Evolutionary conservation across 2,797 vertebrate genomes (phyloP).

Genomic region (Enteromius viviparus): DNA sequence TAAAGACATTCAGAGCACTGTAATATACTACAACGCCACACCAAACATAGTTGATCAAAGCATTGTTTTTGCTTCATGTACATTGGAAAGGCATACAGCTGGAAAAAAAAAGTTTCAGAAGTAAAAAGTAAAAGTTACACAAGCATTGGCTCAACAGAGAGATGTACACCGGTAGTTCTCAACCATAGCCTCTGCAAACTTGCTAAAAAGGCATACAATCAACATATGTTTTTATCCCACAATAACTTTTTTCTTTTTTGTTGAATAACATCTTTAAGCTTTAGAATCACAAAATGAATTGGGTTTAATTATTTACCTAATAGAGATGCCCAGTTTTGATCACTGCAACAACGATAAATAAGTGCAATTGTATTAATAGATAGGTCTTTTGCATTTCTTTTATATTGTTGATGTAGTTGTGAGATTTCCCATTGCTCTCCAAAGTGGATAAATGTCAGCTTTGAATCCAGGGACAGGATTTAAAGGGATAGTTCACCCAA

Average conservation of each 20-base stretch:
- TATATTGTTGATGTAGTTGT: not conserved
- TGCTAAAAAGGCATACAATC: conserved; percentile 1
- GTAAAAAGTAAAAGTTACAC: not conserved
- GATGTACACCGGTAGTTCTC: not conserved
- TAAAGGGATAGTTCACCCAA: not conserved
- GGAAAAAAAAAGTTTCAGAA: not conserved
- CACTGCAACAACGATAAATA: not conserved
- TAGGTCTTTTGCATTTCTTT: not conserved
- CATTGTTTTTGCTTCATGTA: not conserved
- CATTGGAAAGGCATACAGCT: not conserved
- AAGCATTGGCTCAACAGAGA: too few species aligned
- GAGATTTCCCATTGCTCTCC: not conserved
- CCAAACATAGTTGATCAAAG: conserved; percentile 2
- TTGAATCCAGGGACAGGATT: not conserved
- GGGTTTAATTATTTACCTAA: not conserved
- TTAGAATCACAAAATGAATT: not conserved
- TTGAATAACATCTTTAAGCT: not conserved
- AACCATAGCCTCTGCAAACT: not conserved
- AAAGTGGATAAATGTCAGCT: not conserved
- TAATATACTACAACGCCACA: not conserved
- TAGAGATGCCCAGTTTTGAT: not conserved
- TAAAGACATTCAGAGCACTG: conserved; percentile 63
- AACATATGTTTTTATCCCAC: not conserved
- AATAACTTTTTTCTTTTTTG: not conserved
- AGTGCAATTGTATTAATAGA: not conserved